phyloP scores from a whole-genome alignment of 2,888 invertebrate genomes.

The Sarcophaga carnaria region DNA sequence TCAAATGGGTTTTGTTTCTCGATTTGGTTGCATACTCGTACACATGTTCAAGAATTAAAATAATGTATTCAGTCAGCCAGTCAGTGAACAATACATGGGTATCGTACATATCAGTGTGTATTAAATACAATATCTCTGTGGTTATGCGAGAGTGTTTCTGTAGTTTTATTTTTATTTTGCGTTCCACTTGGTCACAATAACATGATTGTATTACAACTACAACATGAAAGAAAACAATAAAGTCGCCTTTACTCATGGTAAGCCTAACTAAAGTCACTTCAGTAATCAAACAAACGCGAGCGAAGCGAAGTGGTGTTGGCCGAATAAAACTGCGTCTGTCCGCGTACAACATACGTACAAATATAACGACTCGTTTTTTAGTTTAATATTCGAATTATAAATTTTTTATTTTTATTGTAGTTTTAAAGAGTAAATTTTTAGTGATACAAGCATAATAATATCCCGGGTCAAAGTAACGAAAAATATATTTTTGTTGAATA shows the following conservation, averaged over 20 bases:
- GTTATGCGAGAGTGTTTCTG: background rate
- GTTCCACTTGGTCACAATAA: conserved; percentile 58
- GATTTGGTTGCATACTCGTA: conserved; percentile 37
- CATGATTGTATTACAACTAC: conserved; percentile 9
- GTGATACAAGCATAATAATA: too few relatives aligned
- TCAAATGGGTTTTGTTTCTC: background rate
- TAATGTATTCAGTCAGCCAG: conserved; percentile 28
- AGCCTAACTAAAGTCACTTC: conserved; percentile 68
- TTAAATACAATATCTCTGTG: background rate
- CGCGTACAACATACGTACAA: background rate
- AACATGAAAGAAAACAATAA: conserved; percentile 34
- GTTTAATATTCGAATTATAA: background rate
- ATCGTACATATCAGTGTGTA: background rate
- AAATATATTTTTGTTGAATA: too few relatives aligned
- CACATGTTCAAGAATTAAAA: conserved; percentile 45
- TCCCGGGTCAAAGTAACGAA: too few relatives aligned
- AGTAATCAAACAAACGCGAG: conserved; percentile 69
- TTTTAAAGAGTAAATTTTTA: background rate
- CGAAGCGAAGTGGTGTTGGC: conserved; percentile 68
- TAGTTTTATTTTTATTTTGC: conserved; percentile 45
- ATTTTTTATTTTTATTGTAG: too few relatives aligned
- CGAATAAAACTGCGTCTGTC: conserved; percentile 37
- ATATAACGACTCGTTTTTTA: background rate
- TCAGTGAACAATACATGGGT: conserved; percentile 3
- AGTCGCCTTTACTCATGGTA: conserved; percentile 60